Conservation (phyloP, 2,113 vertebrate genomes). For the Petrocephalus zakoni region DNA sequence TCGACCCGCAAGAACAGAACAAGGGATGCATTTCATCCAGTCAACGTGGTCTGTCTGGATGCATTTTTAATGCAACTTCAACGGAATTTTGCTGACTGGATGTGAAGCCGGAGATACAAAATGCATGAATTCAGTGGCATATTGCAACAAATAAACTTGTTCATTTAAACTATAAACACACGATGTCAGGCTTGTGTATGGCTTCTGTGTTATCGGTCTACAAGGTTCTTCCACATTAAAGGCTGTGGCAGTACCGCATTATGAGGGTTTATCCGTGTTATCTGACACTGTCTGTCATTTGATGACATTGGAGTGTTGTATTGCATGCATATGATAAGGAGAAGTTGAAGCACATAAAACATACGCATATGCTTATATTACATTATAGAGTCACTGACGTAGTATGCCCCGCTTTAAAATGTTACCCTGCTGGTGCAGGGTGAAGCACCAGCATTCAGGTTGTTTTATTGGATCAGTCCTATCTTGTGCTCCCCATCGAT, state of each 20-base stretch:
- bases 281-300: neutral
- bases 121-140: neutral
- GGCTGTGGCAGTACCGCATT: neutral
- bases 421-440: neutral
- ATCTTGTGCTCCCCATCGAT: neutral
- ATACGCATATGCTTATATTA: neutral
- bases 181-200: neutral
- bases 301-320: neutral
- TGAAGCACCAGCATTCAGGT: neutral
- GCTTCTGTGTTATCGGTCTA: neutral
- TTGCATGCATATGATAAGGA: neutral
- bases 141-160: neutral
- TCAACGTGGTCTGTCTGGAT: neutral
- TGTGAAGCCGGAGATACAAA: neutral
- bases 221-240: neutral
- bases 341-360: neutral
- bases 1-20: neutral
- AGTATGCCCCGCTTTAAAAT: neutral
- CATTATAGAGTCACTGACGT: neutral
- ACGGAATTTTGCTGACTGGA: neutral
- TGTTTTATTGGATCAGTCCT: neutral
- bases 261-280: neutral
- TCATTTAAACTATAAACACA: neutral
- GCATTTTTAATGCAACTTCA: neutral
- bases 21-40: neutral